Evolutionary conservation across 2,888 invertebrate species (phyloP), one percentile per base, ranked within the genome.

Genomic region (Heliconius sara): DNA sequence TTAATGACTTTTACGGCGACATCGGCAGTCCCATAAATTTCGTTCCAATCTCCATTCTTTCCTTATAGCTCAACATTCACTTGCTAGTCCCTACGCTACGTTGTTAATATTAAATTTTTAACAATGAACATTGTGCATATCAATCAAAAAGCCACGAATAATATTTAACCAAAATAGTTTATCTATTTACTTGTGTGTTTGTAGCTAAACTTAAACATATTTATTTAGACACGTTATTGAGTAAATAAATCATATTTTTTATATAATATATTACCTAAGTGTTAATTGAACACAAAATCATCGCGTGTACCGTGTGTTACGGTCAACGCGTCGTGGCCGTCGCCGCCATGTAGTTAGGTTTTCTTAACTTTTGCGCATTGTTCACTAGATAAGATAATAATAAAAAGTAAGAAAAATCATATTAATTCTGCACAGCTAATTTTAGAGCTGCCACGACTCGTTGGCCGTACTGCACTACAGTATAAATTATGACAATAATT

Each of bases 41-140:
- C 22, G 19, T 52, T 52, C 52, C 52, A 52, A 73, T 73, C 34
- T 39, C 39, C 34, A 27, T 73, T 73, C 73, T 57, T 73, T 73
- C 73, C 73, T 73, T 73, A 73, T 73, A n/a, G 73, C 60, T 34
- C 60, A 60, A 60, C 73, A 60, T 39, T 73, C 73, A 60, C 60
- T 34, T 60, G 2, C 6, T 13, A 73, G 60, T 70, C 25, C 70
- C 47, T 25, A 70, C 70, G 47, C 16, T 70, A 47, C 43, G 39
- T 70, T 70, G 47, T 47, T 3, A 43, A 70, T 47, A 16, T 70
- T 70, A 70, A 47, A 47, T 43, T 25, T 16, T 47, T 25, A 25
- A 43, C n/a, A 43, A 43, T 70, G 7, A 13, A 70, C 43, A 25
- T 70, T 25, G n/a, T 12, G 25, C 43, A 70, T 70, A 25, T 43